Evolutionary conservation across 2,113 vertebrate species (phyloP), one percentile per base, ranked within the genome.

Genomic region (Haemorhous mexicanus): DNA sequence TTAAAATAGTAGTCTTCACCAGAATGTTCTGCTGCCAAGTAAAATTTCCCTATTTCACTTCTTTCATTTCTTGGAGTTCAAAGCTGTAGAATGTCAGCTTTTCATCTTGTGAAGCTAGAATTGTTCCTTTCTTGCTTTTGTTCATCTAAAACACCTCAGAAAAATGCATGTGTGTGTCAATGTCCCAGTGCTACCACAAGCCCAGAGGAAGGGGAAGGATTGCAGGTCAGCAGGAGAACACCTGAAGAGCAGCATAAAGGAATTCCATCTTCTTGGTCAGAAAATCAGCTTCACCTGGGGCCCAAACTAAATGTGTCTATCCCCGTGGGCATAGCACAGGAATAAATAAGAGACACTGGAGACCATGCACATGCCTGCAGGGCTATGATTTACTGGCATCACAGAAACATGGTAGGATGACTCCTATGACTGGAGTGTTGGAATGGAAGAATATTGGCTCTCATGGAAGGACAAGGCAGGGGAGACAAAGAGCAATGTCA

Each of bases 301-400:
- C 20, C 8, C 50, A 77, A 46, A 27, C 21, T 46, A 27, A 64
- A 41, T 28, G 7, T 0, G 0, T 52, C 24, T 35, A 2, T 20
- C 18, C 5, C 9, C 32, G 59, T 0, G 0, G 1, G 0, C 3
- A 14, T 6, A 59, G 26, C 21, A 35, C 7, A 7, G n/a, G 30
- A 30, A 17, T 27, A 33, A 59, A 27, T 11, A 52, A 35, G 37
- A 26, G 32, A 30, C 28, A 11, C 1, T 53, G 52, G 28, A 53
- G 52, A 30, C 52, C 43, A 7, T 15, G 10, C 28, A 30, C 7
- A 1, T 10, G 10, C 13, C 27, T n/a, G 28, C 19, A 69, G 33
- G 33, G 8, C 20, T 64, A 0, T 13, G 23, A 22, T 39, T 39
- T 32, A 35, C 4, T 46, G 56, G 14, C 33, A 52, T 39, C 56